phyloP scores from a whole-genome alignment of 2,113 vertebrate genomes.

The Chloropsis cyanopogon region DNA sequence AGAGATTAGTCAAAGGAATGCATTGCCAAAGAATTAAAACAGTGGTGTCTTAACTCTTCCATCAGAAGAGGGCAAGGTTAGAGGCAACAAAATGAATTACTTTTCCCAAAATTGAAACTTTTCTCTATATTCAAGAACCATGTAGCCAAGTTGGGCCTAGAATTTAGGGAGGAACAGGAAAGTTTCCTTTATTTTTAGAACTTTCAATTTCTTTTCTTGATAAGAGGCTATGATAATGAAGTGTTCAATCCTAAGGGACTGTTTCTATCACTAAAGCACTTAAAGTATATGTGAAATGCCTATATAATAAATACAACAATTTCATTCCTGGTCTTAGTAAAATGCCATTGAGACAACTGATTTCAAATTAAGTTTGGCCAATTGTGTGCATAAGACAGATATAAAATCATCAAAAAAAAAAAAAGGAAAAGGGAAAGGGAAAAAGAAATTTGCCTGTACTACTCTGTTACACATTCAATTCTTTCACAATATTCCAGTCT shows the following conservation, averaged over 20 bases:
- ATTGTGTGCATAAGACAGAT: neutral
- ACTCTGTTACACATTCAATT: neutral
- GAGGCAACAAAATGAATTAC: neutral
- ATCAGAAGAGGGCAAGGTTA: neutral
- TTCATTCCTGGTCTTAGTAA: neutral
- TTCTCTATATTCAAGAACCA: neutral
- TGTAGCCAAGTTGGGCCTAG: neutral
- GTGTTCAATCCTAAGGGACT: neutral
- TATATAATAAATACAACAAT: neutral
- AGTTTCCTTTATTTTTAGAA: neutral
- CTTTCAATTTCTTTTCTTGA: neutral
- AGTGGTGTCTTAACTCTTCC: neutral
- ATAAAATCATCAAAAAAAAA: neutral
- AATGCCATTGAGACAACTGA: neutral
- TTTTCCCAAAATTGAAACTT: neutral
- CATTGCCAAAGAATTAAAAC: neutral
- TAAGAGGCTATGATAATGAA: neutral
- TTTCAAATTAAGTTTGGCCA: neutral
- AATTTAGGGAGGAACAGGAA: neutral
- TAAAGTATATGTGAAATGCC: neutral
- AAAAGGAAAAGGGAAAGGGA: neutral
- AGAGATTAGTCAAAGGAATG: constrained; percentile 8
- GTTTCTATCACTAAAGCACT: neutral
- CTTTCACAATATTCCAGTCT: neutral
- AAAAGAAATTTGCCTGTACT: neutral